Percentiles rank a stretch among this genome's conserved stretches.
Evolutionary conservation across 2,797 vertebrate genomes (phyloP).

Genomic region (Chloroceryle inda): DNA sequence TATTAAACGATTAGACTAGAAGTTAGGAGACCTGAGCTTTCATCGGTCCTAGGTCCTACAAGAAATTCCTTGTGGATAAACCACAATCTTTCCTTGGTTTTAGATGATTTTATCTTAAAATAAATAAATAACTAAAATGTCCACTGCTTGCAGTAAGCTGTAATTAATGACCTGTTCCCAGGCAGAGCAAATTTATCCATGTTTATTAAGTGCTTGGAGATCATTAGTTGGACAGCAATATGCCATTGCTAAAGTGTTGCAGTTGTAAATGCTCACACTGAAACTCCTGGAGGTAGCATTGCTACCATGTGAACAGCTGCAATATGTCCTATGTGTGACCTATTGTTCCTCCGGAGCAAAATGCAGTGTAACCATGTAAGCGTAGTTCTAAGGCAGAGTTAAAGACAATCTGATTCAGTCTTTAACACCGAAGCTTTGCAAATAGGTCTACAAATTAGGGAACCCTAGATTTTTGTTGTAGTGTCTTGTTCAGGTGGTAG

Average conservation of each 20-base stretch:
- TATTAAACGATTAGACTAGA: background rate
- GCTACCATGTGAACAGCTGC: rapidly evolving
- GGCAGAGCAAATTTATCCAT: background rate
- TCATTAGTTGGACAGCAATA: background rate
- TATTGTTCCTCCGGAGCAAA: background rate
- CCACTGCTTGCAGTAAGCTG: background rate
- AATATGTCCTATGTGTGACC: rapidly evolving
- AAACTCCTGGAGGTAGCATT: background rate
- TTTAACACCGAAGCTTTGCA: rapidly evolving
- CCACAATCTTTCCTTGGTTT: background rate
- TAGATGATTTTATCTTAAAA: background rate
- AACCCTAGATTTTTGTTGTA: no score
- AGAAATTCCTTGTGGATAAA: slow-evolving; percentile 24
- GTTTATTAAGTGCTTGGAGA: background rate
- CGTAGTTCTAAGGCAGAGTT: background rate
- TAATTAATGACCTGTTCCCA: slow-evolving; percentile 11
- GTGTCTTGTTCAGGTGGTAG: no score
- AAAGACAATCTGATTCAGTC: background rate
- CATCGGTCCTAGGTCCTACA: background rate
- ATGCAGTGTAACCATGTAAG: background rate
- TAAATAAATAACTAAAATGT: background rate
- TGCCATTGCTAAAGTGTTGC: background rate
- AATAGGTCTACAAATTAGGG: background rate
- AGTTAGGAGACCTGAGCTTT: slow-evolving; percentile 29
- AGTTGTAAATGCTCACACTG: background rate